Base-by-base conservation (phyloP, 2,113 vertebrate genomes). In the Pristiophorus japonicus region DNA sequence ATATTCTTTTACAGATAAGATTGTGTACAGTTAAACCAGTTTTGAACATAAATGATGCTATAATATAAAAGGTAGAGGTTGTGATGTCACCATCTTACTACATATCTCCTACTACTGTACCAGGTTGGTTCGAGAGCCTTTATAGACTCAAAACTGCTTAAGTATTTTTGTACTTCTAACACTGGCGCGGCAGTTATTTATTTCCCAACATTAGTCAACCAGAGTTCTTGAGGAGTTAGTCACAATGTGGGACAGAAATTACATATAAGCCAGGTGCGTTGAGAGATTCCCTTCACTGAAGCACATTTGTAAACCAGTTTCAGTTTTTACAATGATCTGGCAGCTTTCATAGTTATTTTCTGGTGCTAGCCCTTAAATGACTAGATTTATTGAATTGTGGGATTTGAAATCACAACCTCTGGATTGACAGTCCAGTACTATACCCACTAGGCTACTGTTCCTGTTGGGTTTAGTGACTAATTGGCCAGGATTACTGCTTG, bases 21-120 rank as follows among this genome's bases (percentile, higher is more conserved):
- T 96, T 99, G 99, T 4, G 99, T 99, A 96, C 99, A 99, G 96
- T 98, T 99, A 96, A 99, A 99, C 97, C 99, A 99, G 97, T 99
- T 73, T 73, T 73, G 30, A 73, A 99, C 96, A 99, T 99, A 97
- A 99, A 99, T 97, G 99, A 99, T 6, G 99, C 12, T 73, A 73
- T 73, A 73, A 73, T 22, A 11, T 34, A 73, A 73, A 73, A 73
- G 70, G 4, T 8, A 12, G 8, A 73, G 30, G 7, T 73, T 73
- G 70, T 73, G 70, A 73, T 34, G 8, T n/a, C 70, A 73, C 70
- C 65, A 34, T 73, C 30, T 24, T 30, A n/a, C 30, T 10, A 34
- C 70, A 73, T 66, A 18, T 34, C 7, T 73, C 10, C 70, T 73
- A 73, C 30, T 34, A 34, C 30, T 34, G 30, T 73, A 73, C 27